Conservation (phyloP, 2,797 vertebrate genomes). For the Corythornis leucogaster region DNA sequence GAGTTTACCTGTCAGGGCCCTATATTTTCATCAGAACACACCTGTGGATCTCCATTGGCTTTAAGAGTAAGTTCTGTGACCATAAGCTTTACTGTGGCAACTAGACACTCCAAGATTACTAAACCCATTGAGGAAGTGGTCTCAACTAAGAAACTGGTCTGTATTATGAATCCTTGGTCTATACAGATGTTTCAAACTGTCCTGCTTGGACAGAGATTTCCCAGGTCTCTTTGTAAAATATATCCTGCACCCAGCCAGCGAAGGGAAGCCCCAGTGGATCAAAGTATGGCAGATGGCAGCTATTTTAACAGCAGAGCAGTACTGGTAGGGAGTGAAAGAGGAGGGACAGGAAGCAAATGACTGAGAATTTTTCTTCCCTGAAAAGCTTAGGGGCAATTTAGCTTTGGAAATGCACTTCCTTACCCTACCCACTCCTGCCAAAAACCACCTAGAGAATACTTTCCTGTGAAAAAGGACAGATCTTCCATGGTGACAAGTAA, state of each 20-base stretch:
- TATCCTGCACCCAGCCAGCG: fast-evolving
- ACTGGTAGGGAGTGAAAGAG: neutral
- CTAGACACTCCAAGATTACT: neutral
- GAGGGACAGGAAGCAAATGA: neutral
- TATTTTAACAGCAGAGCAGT: neutral
- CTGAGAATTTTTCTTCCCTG: neutral
- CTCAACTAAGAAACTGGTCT: neutral
- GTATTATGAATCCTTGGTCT: neutral
- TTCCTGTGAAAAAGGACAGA: conserved; percentile 20
- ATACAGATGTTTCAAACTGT: neutral
- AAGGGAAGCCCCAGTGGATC: neutral
- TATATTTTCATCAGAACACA: neutral
- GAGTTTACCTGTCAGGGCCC: neutral
- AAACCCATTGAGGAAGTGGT: fast-evolving
- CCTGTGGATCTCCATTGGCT: neutral
- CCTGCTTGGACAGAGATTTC: neutral
- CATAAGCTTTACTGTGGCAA: neutral
- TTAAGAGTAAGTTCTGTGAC: neutral
- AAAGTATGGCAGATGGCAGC: neutral
- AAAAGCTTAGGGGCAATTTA: neutral
- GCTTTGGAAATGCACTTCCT: neutral
- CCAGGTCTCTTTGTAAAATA: neutral
- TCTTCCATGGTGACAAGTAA: neutral
- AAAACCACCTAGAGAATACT: neutral
- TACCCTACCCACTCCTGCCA: neutral